A percentile compares a stretch with the other conserved stretches of the same genome.
These are phyloP conservation scores for Heliconius erato DNA, from an alignment of 2,888 invertebrate genomes.

Conservation along the genomic window DNA sequence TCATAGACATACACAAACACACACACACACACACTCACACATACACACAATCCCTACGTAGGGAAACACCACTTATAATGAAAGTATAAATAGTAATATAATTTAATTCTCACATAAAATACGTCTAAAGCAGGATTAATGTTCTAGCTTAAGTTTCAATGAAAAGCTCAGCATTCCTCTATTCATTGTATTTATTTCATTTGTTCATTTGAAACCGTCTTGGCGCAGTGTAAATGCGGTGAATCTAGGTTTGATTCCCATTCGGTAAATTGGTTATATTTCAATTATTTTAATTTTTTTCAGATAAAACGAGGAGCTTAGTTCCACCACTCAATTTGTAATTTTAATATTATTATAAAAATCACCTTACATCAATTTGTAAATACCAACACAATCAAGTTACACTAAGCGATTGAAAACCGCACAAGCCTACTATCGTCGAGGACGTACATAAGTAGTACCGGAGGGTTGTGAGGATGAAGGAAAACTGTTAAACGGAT, in stretches of 20 bases:
- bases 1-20: no score
- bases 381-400: background rate
- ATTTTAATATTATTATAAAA: no score
- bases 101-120: background rate
- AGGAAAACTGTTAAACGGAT: no score
- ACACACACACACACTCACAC: no score
- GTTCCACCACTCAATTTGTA: no score
- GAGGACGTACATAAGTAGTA: no score
- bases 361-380: background rate
- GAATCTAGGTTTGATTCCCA: background rate
- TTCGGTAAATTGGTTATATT: no score
- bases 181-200: slow-evolving; percentile 4
- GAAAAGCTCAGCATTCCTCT: background rate
- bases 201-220: background rate
- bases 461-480: background rate
- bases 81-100: background rate
- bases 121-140: slow-evolving; percentile 7
- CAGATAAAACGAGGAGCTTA: no score
- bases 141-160: slow-evolving; percentile 1
- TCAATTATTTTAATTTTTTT: no score
- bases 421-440: background rate
- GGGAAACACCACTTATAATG: no score
- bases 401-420: background rate
- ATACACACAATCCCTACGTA: no score
- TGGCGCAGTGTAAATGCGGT: background rate